Conservation (phyloP, 2,113 vertebrate genomes). For the Ellobius talpinus region DNA sequence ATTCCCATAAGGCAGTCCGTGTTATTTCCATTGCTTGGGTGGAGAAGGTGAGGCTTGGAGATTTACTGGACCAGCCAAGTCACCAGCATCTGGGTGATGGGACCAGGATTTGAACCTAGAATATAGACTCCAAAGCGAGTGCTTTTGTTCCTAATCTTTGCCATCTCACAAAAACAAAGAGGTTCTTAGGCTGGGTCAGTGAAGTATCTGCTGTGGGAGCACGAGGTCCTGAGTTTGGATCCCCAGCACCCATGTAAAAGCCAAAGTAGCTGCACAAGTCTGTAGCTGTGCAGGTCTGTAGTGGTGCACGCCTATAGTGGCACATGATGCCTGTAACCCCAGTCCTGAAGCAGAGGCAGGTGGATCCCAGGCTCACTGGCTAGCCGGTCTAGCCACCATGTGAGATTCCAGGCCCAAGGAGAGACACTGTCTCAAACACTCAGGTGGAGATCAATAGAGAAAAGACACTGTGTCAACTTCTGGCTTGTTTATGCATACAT, state of each 20-base stretch:
- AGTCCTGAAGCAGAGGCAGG: neutral
- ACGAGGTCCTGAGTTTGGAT: neutral
- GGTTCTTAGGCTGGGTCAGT: neutral
- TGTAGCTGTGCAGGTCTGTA: neutral
- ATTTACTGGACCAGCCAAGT: neutral
- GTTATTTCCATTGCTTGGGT: neutral
- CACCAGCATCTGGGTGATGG: neutral
- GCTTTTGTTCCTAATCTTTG: neutral
- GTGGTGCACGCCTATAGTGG: neutral
- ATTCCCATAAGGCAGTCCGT: neutral
- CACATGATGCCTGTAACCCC: neutral
- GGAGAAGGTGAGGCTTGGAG: neutral
- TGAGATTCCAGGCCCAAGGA: neutral
- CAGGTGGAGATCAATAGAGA: neutral
- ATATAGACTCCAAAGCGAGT: neutral
- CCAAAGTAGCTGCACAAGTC: neutral
- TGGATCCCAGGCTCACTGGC: neutral
- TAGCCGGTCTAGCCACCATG: neutral
- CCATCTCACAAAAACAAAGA: neutral
- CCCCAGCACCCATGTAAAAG: neutral
- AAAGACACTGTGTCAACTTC: neutral
- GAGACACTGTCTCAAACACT: neutral
- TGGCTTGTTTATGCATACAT: neutral
- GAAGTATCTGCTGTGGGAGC: neutral
- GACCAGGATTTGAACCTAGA: slow-evolving; percentile 11